Percentiles rank a stretch among this genome's conserved stretches.
Conservation (phyloP, 1,140 invertebrate species). For the Whitmania pigra region DNA sequence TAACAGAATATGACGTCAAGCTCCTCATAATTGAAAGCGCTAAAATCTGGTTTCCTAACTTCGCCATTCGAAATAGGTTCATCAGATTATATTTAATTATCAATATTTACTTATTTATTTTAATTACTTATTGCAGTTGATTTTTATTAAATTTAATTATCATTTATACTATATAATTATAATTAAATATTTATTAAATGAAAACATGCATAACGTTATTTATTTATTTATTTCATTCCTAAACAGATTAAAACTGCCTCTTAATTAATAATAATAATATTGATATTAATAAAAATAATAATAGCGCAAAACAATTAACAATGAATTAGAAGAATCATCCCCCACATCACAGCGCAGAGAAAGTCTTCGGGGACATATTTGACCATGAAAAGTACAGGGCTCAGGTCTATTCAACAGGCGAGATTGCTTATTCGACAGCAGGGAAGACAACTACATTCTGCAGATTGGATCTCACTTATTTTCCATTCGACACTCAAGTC, state of each 20-base stretch:
- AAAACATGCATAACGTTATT: too few species aligned
- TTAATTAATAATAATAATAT: too few species aligned
- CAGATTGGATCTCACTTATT: slow-evolving; percentile 12
- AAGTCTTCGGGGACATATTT: slow-evolving; percentile 6
- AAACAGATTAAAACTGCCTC: too few species aligned
- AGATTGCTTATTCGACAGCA: neutral
- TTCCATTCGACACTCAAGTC: slow-evolving; percentile 9
- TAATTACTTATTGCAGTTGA: too few species aligned
- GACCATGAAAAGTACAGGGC: slow-evolving; percentile 11
- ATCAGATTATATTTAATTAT: neutral
- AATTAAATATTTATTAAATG: too few species aligned
- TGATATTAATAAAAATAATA: too few species aligned
- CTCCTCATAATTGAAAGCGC: neutral
- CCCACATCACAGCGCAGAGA: neutral
- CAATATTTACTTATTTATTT: too few species aligned
- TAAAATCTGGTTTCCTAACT: slow-evolving; percentile 11
- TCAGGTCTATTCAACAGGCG: neutral
- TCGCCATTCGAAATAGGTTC: slow-evolving; percentile 9
- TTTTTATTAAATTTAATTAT: too few species aligned
- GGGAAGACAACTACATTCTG: slow-evolving; percentile 14
- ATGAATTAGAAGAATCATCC: too few species aligned
- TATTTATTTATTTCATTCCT: too few species aligned
- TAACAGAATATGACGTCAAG: neutral
- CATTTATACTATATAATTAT: too few species aligned
- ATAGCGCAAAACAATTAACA: too few species aligned